Conservation (phyloP, 2,797 vertebrate genomes). For the Ptychadena robeensis region DNA sequence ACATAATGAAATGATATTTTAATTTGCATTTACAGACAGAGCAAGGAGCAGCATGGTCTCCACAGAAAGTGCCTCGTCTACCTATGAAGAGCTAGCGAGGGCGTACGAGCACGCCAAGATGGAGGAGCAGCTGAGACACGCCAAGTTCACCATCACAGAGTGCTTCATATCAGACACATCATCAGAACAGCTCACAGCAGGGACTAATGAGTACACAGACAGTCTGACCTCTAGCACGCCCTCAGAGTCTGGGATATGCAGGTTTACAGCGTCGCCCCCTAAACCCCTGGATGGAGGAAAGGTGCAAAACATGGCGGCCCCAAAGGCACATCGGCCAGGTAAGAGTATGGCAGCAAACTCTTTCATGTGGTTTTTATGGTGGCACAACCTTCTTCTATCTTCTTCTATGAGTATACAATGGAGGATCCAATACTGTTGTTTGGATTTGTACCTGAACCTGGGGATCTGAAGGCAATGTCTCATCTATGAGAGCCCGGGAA, state of each 20-base stretch:
- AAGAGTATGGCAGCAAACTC: constrained; percentile 67
- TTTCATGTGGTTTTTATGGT: too few relatives aligned
- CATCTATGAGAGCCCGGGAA: too few relatives aligned
- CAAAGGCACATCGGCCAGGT: constrained; percentile 98
- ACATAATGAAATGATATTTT: background rate
- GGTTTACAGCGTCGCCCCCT: constrained; percentile 96
- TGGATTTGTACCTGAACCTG: background rate
- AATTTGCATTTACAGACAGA: constrained; percentile 78
- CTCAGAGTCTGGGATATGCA: constrained; percentile 97
- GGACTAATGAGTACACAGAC: constrained; percentile 98
- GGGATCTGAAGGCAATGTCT: too few relatives aligned
- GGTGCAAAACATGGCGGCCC: constrained; percentile 95
- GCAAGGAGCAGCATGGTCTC: constrained; percentile 99
- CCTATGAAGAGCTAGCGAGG: constrained; percentile 95
- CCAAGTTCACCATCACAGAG: constrained; percentile 99
- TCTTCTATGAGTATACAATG: background rate
- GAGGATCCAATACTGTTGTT: background rate
- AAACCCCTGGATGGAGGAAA: constrained; percentile 97
- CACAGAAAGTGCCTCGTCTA: constrained; percentile 98
- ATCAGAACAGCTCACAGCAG: constrained; percentile 96
- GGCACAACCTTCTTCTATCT: background rate
- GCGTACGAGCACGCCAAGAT: constrained; percentile 98
- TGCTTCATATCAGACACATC: constrained; percentile 99
- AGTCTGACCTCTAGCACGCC: constrained; percentile 98
- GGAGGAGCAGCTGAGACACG: constrained; percentile 97